Evolutionary conservation across 2,888 invertebrate species (phyloP).

Genomic region (Agonopterix heracliana): DNA sequence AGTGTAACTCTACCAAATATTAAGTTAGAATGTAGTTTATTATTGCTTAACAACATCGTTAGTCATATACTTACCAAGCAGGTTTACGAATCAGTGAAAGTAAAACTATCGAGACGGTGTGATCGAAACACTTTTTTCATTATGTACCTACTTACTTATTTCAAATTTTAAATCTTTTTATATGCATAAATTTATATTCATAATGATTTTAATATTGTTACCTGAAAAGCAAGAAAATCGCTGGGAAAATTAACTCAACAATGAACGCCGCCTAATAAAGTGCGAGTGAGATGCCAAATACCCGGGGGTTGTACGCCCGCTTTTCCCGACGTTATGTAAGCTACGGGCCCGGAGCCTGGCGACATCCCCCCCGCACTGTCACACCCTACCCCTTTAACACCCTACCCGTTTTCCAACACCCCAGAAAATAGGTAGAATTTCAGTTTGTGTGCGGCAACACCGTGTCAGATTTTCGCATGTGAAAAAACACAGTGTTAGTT

Average conservation of each 20-base stretch:
- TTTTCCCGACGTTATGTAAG: slow-evolving; percentile 72
- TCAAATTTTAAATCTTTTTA: no score
- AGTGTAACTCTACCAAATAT: no score
- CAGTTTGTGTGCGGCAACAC: neutral
- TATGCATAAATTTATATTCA: no score
- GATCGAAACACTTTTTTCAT: no score
- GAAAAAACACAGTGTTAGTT: slow-evolving; percentile 14
- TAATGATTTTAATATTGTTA: no score
- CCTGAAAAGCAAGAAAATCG: neutral
- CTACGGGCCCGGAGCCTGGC: slow-evolving; percentile 69
- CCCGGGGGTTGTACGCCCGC: slow-evolving; percentile 59
- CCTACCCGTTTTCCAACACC: slow-evolving; percentile 6
- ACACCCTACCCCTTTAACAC: slow-evolving; percentile 17
- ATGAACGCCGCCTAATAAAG: slow-evolving; percentile 30
- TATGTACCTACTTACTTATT: no score
- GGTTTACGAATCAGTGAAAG: no score
- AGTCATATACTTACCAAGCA: no score
- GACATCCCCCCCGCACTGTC: slow-evolving; percentile 22
- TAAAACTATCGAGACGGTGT: no score
- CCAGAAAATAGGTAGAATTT: no score
- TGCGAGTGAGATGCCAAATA: slow-evolving; percentile 51
- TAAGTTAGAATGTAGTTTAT: no score
- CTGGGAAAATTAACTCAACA: neutral
- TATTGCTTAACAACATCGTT: no score
- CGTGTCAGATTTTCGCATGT: neutral